phyloP scores from a whole-genome alignment of 37 sponge, comb jelly and placozoan genomes.

The Beroe forskalii region DNA sequence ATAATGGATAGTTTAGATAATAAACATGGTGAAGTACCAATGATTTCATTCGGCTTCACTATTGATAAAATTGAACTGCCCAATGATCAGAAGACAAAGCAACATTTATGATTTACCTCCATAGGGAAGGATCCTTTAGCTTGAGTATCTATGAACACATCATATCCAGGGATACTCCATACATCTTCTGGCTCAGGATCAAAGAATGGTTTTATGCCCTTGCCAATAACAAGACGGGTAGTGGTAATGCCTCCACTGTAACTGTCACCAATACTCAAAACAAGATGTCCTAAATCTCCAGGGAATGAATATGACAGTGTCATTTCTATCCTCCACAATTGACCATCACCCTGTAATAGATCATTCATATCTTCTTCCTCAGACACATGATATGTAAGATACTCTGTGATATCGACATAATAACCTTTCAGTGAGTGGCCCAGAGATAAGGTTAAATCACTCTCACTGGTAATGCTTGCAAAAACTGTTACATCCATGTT shows the following conservation, averaged over 20 bases:
- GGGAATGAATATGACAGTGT: background rate
- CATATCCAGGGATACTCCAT: background rate
- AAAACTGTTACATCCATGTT: background rate
- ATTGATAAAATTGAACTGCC: too few relatives aligned
- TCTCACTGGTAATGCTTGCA: background rate
- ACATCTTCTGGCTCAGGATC: conserved; percentile 27
- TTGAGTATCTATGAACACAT: background rate
- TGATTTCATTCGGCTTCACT: too few relatives aligned
- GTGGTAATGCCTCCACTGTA: background rate
- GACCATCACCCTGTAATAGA: background rate
- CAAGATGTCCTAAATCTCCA: background rate
- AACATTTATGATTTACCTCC: too few relatives aligned
- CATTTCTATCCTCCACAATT: background rate
- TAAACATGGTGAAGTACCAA: too few relatives aligned
- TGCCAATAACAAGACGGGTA: background rate
- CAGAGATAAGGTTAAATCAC: background rate
- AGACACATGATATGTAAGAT: background rate
- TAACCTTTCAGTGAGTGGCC: background rate
- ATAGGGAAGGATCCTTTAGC: background rate
- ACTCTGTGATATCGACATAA: background rate
- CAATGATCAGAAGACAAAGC: too few relatives aligned
- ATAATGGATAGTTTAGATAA: too few relatives aligned
- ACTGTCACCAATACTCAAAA: background rate
- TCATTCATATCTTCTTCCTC: background rate
- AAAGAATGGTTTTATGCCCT: background rate